These are phyloP conservation scores for Eutolmus rufibarbis DNA, from an alignment of 2,888 invertebrate species.

Conservation along the genomic window DNA sequence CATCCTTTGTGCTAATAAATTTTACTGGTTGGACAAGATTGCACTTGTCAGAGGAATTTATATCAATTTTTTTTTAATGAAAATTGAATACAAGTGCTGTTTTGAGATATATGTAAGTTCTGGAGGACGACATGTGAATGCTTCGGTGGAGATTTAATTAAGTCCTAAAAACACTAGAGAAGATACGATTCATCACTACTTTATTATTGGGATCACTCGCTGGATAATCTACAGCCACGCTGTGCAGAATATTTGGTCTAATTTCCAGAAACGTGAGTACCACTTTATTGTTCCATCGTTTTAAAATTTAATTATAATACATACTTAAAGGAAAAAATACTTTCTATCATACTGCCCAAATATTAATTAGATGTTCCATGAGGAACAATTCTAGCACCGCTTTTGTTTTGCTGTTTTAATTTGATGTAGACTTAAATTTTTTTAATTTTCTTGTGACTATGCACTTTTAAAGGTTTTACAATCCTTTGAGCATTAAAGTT, in stretches of 20 bases:
- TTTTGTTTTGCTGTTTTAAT: too few relatives aligned
- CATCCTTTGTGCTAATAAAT: background rate
- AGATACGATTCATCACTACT: background rate
- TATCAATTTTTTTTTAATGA: background rate
- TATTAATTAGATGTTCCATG: too few relatives aligned
- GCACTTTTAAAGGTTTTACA: too few relatives aligned
- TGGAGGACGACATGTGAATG: background rate
- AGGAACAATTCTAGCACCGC: too few relatives aligned
- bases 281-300: background rate
- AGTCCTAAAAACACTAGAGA: background rate
- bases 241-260: constrained; percentile 1
- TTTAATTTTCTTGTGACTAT: too few relatives aligned
- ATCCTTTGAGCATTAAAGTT: too few relatives aligned
- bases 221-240: background rate
- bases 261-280: constrained; percentile 4
- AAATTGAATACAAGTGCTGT: background rate
- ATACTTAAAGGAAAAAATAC: too few relatives aligned
- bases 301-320: background rate
- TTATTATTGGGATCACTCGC: background rate
- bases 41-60: background rate
- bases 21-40: constrained; percentile 6
- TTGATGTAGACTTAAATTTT: too few relatives aligned
- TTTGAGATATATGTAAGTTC: background rate
- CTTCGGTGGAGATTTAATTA: background rate
- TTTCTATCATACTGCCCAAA: too few relatives aligned